phyloP scores from a whole-genome alignment of 1,140 invertebrate genomes.

The Eubasilissa regina region DNA sequence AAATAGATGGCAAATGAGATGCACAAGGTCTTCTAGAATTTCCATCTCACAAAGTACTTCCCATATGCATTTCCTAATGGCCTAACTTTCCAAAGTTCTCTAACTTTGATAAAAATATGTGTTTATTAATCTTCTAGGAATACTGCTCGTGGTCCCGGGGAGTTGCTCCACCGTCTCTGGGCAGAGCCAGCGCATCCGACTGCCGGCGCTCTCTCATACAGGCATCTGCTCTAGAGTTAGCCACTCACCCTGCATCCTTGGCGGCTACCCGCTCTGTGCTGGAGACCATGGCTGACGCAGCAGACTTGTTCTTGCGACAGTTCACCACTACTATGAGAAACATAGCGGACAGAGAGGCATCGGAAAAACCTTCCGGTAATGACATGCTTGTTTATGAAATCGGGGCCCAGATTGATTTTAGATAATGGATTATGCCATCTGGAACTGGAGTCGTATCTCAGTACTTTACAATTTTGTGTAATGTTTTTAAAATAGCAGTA shows the following conservation, averaged over 20 bases:
- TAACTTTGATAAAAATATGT: too few species aligned
- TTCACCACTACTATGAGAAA: conserved; percentile 68
- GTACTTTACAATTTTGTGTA: too few species aligned
- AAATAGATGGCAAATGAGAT: too few species aligned
- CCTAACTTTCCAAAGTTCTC: too few species aligned
- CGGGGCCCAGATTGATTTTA: too few species aligned
- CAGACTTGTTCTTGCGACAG: conserved; percentile 68
- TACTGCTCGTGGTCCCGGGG: conserved; percentile 69
- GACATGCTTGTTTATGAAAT: not conserved
- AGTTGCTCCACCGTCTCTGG: conserved; percentile 65
- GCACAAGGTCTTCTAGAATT: too few species aligned
- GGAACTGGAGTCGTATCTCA: too few species aligned
- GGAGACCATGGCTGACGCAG: conserved; percentile 66
- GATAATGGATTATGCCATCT: too few species aligned
- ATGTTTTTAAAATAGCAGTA: too few species aligned
- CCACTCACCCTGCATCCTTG: conserved; percentile 64
- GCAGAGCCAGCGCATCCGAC: conserved; percentile 67
- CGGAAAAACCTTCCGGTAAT: conserved; percentile 59
- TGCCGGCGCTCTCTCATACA: conserved; percentile 67
- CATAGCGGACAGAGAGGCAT: conserved; percentile 68
- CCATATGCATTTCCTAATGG: too few species aligned
- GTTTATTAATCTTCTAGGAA: conserved; percentile 61
- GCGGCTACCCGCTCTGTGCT: conserved; percentile 66
- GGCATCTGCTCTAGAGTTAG: conserved; percentile 69
- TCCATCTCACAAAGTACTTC: too few species aligned